A percentile compares a stretch with the other conserved stretches of the same genome.
These are phyloP conservation scores for Oedothorax gibbosus DNA, from an alignment of 1,140 invertebrate species.

Conservation along the genomic window DNA sequence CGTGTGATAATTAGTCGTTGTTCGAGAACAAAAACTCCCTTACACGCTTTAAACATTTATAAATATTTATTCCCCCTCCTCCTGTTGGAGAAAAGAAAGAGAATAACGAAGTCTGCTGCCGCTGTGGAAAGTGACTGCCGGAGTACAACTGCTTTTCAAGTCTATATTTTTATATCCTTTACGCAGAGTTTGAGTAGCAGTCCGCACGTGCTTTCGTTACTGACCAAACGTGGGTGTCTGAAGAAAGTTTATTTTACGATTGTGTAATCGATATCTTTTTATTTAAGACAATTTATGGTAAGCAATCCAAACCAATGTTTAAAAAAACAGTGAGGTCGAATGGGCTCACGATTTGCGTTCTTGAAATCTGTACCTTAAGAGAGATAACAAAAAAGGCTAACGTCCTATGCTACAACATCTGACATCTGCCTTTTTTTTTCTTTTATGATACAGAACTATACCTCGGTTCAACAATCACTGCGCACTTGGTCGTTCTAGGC, in stretches of 20 bases:
- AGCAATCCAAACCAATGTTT: not conserved
- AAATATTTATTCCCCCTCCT: not conserved
- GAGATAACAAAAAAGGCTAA: not conserved
- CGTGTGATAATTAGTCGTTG: constrained; percentile 69
- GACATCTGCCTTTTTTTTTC: no score
- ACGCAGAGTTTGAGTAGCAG: constrained; percentile 44
- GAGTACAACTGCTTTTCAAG: constrained; percentile 54
- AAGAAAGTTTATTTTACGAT: constrained; percentile 53
- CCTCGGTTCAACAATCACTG: constrained; percentile 33
- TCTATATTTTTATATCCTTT: constrained; percentile 62
- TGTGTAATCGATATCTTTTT: constrained; percentile 1
- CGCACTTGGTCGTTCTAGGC: not conserved
- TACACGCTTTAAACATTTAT: no score
- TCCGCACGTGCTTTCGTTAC: constrained; percentile 45
- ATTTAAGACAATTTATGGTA: constrained; percentile 17
- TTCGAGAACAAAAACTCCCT: no score
- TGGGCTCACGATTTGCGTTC: not conserved
- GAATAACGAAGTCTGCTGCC: constrained; percentile 30
- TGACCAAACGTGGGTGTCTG: constrained; percentile 35
- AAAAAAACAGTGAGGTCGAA: not conserved
- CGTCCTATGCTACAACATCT: not conserved
- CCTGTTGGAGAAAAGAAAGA: not conserved
- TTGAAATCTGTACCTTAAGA: not conserved
- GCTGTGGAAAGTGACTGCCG: constrained; percentile 46
- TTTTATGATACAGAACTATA: no score